Percentiles rank a stretch among this genome's conserved stretches.
Conservation (phyloP, 2,113 vertebrate species). For the human (Homo sapiens) region GRCh38 chr6:22759001-22759500, state of each 20-base stretch:
- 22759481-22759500: not conserved
- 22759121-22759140: conserved; percentile 16
- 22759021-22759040: conserved; percentile 44
- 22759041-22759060: conserved; percentile 61
- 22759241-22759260: not conserved
- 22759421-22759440: not conserved
- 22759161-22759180: not conserved
- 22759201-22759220: not conserved
- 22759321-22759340: not conserved
- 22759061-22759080: not conserved
- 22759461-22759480: not conserved
- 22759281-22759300: not conserved
- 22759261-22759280: not conserved
- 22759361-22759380: not conserved
- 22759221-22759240: not conserved
- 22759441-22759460: not conserved
- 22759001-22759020: conserved; percentile 65
- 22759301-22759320: not conserved
- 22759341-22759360: not conserved
- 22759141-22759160: not conserved
- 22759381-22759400: not conserved
- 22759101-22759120: not conserved
- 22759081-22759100: conserved; percentile 41
- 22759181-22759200: not conserved
- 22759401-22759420: not conserved